phyloP scores from a whole-genome alignment of 2,797 vertebrate species.

The Danio kyathit region DNA sequence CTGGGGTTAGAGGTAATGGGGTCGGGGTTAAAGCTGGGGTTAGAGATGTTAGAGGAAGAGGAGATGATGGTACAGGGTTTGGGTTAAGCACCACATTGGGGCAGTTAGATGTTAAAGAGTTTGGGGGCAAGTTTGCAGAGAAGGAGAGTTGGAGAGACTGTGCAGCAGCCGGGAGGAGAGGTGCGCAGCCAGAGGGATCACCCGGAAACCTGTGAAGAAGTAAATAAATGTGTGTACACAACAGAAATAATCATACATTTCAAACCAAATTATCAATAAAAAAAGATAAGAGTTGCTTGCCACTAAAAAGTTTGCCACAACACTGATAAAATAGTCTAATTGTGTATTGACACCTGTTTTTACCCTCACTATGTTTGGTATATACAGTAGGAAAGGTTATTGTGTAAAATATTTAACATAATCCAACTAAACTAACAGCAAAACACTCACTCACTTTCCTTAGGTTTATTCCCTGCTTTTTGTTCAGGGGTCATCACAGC shows the following conservation, averaged over 20 bases:
- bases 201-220: conserved; percentile 78
- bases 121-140: conserved; percentile 75
- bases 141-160: conserved; percentile 74
- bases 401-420: too few relatives aligned
- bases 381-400: too few relatives aligned
- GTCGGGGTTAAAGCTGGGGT: conserved; percentile 55
- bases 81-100: conserved; percentile 28
- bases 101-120: conserved; percentile 61
- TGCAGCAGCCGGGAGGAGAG: conserved; percentile 78
- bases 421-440: too few relatives aligned
- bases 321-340: neutral
- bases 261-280: neutral
- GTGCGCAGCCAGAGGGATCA: conserved; percentile 75
- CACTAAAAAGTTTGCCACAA: neutral
- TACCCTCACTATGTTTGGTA: too few relatives aligned
- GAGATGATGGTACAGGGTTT: conserved; percentile 36
- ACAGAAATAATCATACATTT: neutral
- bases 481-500: too few relatives aligned
- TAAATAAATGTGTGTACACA: conserved; percentile 7
- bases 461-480: too few relatives aligned
- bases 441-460: too few relatives aligned
- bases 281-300: neutral
- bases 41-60: conserved; percentile 44
- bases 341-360: too few relatives aligned
- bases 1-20: conserved; percentile 72